Evolutionary conservation across 2,797 vertebrate species (phyloP).

Genomic region (Prionace glauca): DNA sequence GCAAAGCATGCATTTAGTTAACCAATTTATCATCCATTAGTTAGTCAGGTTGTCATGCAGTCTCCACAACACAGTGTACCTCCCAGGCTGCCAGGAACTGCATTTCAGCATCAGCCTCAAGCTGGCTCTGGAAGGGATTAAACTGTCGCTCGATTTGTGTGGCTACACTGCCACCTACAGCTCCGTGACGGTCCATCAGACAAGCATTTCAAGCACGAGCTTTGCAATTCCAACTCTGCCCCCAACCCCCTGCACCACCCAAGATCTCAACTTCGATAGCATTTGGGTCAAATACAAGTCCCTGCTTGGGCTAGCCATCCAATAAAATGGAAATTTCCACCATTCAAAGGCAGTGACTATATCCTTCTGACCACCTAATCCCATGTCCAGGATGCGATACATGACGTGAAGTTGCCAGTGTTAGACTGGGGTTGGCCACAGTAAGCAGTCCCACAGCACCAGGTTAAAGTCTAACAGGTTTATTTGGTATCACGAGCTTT

Average conservation of each 20-base stretch:
- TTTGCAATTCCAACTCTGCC: background rate
- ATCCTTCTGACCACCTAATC: background rate
- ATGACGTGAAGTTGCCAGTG: no score
- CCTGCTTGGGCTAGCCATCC: background rate
- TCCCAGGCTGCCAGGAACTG: conserved; percentile 17
- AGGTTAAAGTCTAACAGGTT: no score
- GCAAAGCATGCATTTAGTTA: conserved; percentile 16
- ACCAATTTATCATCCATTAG: conserved; percentile 15
- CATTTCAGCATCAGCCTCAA: background rate
- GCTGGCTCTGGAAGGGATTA: background rate
- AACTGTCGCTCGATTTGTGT: background rate
- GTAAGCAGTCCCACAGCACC: no score
- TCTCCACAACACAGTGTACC: background rate
- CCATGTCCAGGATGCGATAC: background rate
- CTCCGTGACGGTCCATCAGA: background rate
- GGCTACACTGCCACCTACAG: conserved; percentile 32
- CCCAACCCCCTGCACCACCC: background rate
- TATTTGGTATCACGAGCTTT: no score
- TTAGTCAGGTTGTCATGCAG: conserved; percentile 9
- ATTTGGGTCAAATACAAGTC: background rate
- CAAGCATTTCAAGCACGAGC: background rate
- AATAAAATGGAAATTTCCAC: background rate
- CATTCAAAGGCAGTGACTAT: background rate
- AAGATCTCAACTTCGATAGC: background rate
- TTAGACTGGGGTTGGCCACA: no score